These are phyloP conservation scores for Phaedon cochleariae DNA, from an alignment of 2,888 invertebrate species.

Conservation along the genomic window DNA sequence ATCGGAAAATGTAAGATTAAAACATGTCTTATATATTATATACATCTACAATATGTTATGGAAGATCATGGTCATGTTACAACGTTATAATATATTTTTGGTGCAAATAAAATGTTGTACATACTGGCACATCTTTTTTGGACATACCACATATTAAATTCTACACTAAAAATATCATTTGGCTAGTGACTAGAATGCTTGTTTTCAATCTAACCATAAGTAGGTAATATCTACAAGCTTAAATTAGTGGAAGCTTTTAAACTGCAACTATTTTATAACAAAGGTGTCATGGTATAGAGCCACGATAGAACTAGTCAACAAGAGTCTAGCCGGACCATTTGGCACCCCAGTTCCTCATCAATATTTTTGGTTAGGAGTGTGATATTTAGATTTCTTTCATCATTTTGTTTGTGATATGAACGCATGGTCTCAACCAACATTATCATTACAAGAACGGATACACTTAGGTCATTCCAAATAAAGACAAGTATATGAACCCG, in stretches of 20 bases:
- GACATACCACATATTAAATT: constrained; percentile 30
- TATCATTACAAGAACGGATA: no score
- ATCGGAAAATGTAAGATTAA: constrained; percentile 14
- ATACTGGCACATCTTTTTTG: constrained; percentile 15
- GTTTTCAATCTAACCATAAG: constrained; percentile 30
- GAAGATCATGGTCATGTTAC: constrained; percentile 36
- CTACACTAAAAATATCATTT: constrained; percentile 51
- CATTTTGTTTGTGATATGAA: no score
- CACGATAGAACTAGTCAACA: no score
- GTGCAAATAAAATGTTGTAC: constrained; percentile 35
- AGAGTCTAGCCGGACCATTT: no score
- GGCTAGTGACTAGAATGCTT: constrained; percentile 60
- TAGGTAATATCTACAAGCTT: constrained; percentile 25
- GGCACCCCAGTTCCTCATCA: no score
- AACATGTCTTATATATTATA: neutral
- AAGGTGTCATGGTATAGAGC: no score
- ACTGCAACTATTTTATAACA: constrained; percentile 34
- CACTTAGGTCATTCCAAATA: no score
- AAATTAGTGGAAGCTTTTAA: constrained; percentile 27
- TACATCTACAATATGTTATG: constrained; percentile 33
- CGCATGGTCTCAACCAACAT: no score
- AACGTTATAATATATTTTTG: constrained; percentile 28
- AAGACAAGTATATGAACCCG: no score
- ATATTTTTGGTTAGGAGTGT: no score
- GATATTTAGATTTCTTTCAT: no score